These are phyloP conservation scores for Cremastinae sp. DNA, from an alignment of 2,888 invertebrate genomes.

Conservation along the genomic window DNA sequence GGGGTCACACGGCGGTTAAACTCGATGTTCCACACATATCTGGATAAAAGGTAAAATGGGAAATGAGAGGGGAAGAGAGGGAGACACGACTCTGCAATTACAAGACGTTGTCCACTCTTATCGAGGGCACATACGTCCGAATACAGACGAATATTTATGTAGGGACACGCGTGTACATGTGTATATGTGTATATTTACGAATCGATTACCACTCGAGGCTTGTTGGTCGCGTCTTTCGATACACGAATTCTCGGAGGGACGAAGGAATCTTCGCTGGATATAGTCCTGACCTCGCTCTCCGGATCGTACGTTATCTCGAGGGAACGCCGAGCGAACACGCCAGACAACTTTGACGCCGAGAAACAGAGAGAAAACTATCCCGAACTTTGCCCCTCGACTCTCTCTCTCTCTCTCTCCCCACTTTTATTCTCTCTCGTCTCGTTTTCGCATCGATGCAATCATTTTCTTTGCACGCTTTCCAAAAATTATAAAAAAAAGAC, in stretches of 20 bases:
- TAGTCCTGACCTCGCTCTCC: conserved; percentile 19
- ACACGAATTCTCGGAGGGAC: conserved; percentile 26
- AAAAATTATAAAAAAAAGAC: too few relatives aligned
- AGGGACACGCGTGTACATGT: conserved; percentile 15
- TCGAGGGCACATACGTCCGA: conserved; percentile 32
- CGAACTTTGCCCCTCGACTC: conserved; percentile 32
- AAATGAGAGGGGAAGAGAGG: conserved; percentile 64
- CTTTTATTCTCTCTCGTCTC: conserved; percentile 15
- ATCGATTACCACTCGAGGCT: conserved; percentile 50
- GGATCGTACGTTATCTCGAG: conserved; percentile 30
- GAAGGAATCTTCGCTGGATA: conserved; percentile 13
- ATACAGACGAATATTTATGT: conserved; percentile 4
- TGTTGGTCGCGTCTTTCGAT: conserved; percentile 30
- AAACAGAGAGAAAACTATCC: conserved; percentile 38
- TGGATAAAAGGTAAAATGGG: conserved; percentile 64
- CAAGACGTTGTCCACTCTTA: conserved; percentile 64
- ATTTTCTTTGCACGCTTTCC: not conserved
- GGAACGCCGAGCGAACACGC: conserved; percentile 21
- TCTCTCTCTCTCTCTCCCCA: conserved; percentile 1
- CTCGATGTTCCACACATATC: conserved; percentile 60
- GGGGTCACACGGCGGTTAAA: conserved; percentile 20
- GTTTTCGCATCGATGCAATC: not conserved
- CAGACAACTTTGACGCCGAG: conserved; percentile 25
- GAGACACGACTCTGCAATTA: conserved; percentile 73
- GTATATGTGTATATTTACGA: conserved; percentile 41